Evolutionary conservation across 1,140 invertebrate genomes (phyloP), one percentile per base, ranked within the genome.

Genomic region (Drosophila paulistorum): DNA sequence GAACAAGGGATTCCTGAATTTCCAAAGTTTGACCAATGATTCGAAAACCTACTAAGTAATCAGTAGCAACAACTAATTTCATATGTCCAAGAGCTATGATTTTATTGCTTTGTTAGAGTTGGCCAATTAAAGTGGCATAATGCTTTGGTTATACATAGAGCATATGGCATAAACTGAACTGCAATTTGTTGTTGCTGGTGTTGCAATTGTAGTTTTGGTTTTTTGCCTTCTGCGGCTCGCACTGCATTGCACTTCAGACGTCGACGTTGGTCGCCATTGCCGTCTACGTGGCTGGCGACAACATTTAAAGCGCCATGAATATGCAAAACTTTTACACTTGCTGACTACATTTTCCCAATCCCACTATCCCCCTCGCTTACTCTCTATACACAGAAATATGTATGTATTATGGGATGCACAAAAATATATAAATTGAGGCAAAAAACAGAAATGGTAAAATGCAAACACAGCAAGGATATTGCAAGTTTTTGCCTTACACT

Each of bases 251-350:
- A 85, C 82, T 85, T 85, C 79, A 85, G 83, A 85, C 82, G 61
- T 67, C 54, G 83, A 85, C 82, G 61, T 67, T 45, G 45, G 45
- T 51, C 45, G 45, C 45, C 45, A 48, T 48, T 48, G 80, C 35
- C 68, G 45, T 54, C 48, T 61, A 66, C 79, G 76, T 72, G 68
- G 76, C 45, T 71, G 81, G 79, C 79, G 83, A 83, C 83, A 80
- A 87, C 80, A 87, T 87, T 87, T 89, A 87, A 87, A 87, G 83
- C 83, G 84, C 80, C 83, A 87, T 87, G 83, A 87, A 87, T 87
- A 87, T 87, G 83, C 83, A 87, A 87, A 87, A 87, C 80, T 87
- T 87, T 89, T 87, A 77, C 80, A 87, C 84, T 87, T 78, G 61
- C 63, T 57, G 13, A 33, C 3, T 58, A 9, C 30, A n/a, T 37